Evolutionary conservation across 2,888 invertebrate species (phyloP).

Genomic region (Melieria crassipennis): DNA sequence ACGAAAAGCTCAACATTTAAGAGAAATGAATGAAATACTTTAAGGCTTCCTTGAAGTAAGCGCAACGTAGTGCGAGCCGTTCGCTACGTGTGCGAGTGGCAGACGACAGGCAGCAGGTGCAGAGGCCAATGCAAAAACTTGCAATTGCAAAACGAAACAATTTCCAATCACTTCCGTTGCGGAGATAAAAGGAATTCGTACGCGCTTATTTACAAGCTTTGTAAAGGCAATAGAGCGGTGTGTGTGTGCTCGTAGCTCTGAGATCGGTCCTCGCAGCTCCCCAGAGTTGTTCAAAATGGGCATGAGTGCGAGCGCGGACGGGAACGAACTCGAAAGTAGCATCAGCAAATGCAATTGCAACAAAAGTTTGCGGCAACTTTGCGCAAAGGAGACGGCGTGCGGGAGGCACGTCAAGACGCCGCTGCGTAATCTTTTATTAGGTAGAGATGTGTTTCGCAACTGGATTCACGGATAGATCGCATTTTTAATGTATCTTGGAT

Average conservation of each 20-base stretch:
- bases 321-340: constrained; percentile 7
- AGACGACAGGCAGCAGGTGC: not conserved
- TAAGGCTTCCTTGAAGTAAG: not conserved
- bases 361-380: not conserved
- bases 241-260: not conserved
- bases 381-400: constrained; percentile 7
- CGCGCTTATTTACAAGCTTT: constrained; percentile 28
- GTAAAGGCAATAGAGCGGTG: not conserved
- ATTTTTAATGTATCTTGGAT: too few species aligned
- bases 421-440: too few species aligned
- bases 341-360: not conserved
- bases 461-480: too few species aligned
- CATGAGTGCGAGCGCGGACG: too few species aligned
- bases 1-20: too few species aligned
- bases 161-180: constrained; percentile 60
- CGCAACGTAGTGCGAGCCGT: not conserved
- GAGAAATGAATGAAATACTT: too few species aligned
- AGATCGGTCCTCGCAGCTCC: too few species aligned
- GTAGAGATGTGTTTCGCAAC: too few species aligned
- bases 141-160: constrained; percentile 48
- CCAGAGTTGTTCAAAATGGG: too few species aligned
- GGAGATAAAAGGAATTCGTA: constrained; percentile 49
- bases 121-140: constrained; percentile 8
- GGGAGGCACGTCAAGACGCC: too few species aligned
- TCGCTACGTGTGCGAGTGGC: too few species aligned